Evolutionary conservation across 1,140 invertebrate species (phyloP), one percentile per base, ranked within the genome.

Genomic region (Copidosoma floridanum): DNA sequence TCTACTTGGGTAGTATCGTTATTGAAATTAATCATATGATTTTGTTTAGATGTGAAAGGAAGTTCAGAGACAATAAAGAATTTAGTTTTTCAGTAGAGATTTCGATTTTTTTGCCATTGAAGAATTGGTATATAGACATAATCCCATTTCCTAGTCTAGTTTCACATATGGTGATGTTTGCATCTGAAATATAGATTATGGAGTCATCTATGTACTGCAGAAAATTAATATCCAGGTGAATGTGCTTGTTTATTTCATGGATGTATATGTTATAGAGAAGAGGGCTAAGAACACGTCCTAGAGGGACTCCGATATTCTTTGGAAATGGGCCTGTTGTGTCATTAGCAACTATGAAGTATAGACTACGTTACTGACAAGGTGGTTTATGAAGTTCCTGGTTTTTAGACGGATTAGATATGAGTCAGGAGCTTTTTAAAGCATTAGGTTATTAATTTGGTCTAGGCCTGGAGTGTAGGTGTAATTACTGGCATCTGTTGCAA

Each of bases 121-220:
- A 63, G 6, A 14, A 47, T 32, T 11, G 26, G 23, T 12, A 38
- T 20, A 24, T 21, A 18, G 11, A 43, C 41, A 18, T 59, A 43
- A 52, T 41, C 35, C 5, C 27, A 20, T 44, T 55, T 32, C 50
- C 5, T 27, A 48, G n/a, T 27, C 5, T n/a, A 3, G 14, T 14
- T 14, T 27, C 6, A 27, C 40, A 48, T 54, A 37, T 12, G 4
- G 27, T 11, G 55, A 53, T 26, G n/a, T 24, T 16, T 6, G 26
- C 24, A n/a, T 6, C 14, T 27, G 3, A 16, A 4, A 2, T 29
- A 23, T 57, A 61, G 2, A 66, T 24, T 21, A 55, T 51, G 6
- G 64, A 38, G 48, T 66, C 65, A 43, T 66, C 65, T 3, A 54
- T 58, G 26, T 54, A 64, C 53, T 27, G 48, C 26, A 35, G 35